These are phyloP conservation scores for Notocelia uddmanniana DNA, from an alignment of 2,888 invertebrate species.

Conservation along the genomic window DNA sequence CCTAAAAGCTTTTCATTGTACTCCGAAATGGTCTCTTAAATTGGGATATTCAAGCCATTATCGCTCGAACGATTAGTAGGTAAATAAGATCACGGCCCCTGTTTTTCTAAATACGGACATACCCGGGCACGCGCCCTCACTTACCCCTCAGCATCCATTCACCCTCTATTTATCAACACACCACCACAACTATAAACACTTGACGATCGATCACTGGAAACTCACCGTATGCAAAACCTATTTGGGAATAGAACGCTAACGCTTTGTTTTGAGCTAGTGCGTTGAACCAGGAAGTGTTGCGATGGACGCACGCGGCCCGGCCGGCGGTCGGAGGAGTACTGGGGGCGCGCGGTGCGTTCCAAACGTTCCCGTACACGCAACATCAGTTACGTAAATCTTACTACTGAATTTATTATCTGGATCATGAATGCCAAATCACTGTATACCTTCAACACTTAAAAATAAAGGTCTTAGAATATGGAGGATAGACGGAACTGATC, in stretches of 20 bases:
- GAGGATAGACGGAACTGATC: background rate
- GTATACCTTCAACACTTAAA: background rate
- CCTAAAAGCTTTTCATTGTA: constrained; percentile 4
- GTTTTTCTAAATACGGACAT: constrained; percentile 56
- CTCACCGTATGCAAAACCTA: constrained; percentile 38
- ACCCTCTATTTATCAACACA: constrained; percentile 53
- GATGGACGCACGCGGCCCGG: constrained; percentile 48
- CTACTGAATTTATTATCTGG: constrained; percentile 3
- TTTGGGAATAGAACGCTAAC: constrained; percentile 9
- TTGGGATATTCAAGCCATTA: constrained; percentile 15
- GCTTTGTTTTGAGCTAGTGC: constrained; percentile 32
- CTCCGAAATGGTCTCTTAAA: background rate
- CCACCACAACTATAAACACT: constrained; percentile 49
- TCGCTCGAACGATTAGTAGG: constrained; percentile 9
- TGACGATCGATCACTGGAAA: constrained; percentile 35
- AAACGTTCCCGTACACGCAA: constrained; percentile 45
- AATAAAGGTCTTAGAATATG: background rate
- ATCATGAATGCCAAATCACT: background rate
- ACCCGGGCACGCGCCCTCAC: constrained; percentile 65
- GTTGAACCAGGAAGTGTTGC: constrained; percentile 40
- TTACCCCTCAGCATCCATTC: constrained; percentile 64
- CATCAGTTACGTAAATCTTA: constrained; percentile 33
- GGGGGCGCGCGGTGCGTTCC: constrained; percentile 48
- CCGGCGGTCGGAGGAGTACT: constrained; percentile 40
- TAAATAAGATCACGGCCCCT: constrained; percentile 36